Base-by-base conservation (phyloP, 2,888 invertebrate genomes). In the Lymantria monacha region DNA sequence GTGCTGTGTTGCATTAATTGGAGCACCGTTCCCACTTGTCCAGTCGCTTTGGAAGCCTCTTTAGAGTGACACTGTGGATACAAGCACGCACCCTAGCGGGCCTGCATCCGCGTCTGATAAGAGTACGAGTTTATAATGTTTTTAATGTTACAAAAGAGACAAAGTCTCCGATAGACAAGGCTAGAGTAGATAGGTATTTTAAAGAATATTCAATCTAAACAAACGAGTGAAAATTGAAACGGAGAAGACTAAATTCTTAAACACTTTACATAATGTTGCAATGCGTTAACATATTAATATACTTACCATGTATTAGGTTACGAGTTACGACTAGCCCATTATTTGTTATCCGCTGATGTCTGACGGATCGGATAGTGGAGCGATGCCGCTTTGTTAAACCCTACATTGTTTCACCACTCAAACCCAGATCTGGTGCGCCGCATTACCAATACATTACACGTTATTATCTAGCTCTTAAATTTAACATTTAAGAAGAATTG, bases 191-290 rank as follows among this genome's bases (percentile, higher is more conserved):
- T 91, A 91, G 90, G 82, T 83, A 79, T 77, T 81, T 79, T 71
- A 83, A 85, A 80, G 74, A 71, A 79, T 86, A 83, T 83, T 87
- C 83, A 83, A 80, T 77, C 82, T 86, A 83, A 79, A 82, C 76
- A 83, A 85, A 80, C 74, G 83, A 84, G 83, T 88, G 87, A 88
- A 83, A 84, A 86, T 79, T 87, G 90, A 81, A 91, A 90, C 90
- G 85, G 86, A 91, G 76, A 91, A 90, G 90, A 90, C 90, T 90
- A 85, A 91, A 90, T 85, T 86, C 87, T 85, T 83, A 83, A 76
- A 83, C 81, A 82, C 77, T 85, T 83, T 87, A 87, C 84, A 84
- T 82, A 85, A 86, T 90, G 85, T 88, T 89, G 84, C 86, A 86
- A 77, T 84, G 78, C 80, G 85, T 86, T 87, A 80, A 82, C 71